A percentile compares a stretch with the other conserved stretches of the same genome.
phyloP scores from a whole-genome alignment of 2,797 vertebrate species.

The Distichodus sexfasciatus region DNA sequence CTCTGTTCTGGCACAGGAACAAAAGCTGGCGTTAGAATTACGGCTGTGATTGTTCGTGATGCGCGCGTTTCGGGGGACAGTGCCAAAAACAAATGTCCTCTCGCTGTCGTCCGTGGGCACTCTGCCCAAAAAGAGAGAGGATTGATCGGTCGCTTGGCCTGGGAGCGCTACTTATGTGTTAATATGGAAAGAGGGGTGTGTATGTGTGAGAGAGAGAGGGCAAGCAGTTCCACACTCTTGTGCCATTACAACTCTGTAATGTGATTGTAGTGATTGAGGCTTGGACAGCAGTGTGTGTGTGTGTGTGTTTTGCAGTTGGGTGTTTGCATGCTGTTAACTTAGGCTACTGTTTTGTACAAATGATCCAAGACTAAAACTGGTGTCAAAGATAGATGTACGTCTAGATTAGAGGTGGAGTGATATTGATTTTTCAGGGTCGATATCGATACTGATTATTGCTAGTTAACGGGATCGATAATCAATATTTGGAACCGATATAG shows the following conservation, averaged over 20 bases:
- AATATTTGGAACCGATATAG: too few relatives aligned
- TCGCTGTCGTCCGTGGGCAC: not conserved
- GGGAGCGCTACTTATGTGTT: conserved; percentile 7
- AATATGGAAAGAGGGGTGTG: conserved; percentile 4
- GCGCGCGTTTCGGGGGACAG: conserved; percentile 17
- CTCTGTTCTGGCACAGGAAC: conserved; percentile 7
- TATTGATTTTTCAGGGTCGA: too few relatives aligned
- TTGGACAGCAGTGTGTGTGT: not conserved
- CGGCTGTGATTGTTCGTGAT: not conserved
- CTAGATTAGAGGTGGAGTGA: too few relatives aligned
- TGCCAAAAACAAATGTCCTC: conserved; percentile 28
- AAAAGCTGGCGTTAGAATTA: conserved; percentile 4
- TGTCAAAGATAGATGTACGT: too few relatives aligned
- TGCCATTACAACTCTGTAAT: conserved; percentile 22
- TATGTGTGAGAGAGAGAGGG: conserved; percentile 14
- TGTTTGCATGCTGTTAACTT: not conserved
- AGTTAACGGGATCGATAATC: too few relatives aligned
- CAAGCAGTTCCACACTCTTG: not conserved
- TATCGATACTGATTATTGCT: too few relatives aligned
- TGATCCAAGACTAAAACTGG: too few relatives aligned
- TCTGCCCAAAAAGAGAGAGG: conserved; percentile 20
- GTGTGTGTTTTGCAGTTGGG: not conserved
- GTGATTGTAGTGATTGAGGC: conserved; percentile 9
- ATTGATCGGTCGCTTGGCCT: conserved; percentile 35
- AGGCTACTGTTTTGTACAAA: too few relatives aligned